Conservation (phyloP, 2,113 vertebrate species). For the Gnathonemus longibarbis region DNA sequence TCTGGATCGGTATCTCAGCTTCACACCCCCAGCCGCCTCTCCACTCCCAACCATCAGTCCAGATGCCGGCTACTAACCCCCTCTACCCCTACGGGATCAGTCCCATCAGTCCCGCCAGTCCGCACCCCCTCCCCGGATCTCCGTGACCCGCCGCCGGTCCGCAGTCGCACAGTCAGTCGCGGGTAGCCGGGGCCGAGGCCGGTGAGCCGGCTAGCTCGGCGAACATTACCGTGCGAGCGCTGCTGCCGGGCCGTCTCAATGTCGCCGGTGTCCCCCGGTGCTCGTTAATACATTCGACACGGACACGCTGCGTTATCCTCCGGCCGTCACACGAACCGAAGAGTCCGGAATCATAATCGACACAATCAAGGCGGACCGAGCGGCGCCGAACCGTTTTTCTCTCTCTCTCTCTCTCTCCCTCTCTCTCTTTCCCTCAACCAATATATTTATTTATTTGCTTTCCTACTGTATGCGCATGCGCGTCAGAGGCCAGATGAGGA, state of each 20-base stretch:
- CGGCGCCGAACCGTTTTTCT: constrained; percentile 39
- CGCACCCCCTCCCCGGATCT: background rate
- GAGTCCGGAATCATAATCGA: constrained; percentile 28
- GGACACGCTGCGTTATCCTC: constrained; percentile 5
- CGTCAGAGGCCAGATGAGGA: constrained; percentile 46
- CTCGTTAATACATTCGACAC: background rate
- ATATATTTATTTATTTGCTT: background rate
- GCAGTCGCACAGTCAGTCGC: background rate
- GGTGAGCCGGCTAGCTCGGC: background rate
- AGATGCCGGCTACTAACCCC: background rate
- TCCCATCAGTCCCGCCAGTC: background rate
- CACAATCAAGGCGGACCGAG: constrained; percentile 27
- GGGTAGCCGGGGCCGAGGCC: background rate
- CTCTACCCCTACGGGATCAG: background rate
- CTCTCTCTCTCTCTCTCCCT: background rate
- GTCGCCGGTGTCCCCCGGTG: background rate
- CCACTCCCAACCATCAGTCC: background rate
- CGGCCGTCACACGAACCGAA: constrained; percentile 21
- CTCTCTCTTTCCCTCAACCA: background rate
- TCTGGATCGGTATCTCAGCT: background rate
- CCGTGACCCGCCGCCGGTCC: background rate
- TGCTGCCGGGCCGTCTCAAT: background rate
- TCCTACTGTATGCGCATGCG: constrained; percentile 28
- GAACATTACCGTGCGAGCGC: background rate
- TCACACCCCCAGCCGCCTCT: background rate